Evolutionary conservation across 2,888 invertebrate species (phyloP), one percentile per base, ranked within the genome.

Genomic region (Drosophila leonis): DNA sequence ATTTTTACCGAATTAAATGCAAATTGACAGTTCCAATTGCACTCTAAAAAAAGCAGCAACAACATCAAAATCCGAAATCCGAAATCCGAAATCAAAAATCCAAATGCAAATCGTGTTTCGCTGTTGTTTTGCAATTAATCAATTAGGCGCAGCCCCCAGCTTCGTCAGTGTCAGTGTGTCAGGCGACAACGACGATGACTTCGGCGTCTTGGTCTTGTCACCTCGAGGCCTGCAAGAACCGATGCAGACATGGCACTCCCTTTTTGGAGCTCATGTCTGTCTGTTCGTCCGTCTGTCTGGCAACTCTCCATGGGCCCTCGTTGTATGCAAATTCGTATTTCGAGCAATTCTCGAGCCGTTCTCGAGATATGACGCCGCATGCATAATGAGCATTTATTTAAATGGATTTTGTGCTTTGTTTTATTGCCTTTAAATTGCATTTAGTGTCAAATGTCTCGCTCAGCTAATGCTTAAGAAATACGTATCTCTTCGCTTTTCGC

Each of bases 1-100:
- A 88, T 82, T 87, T 86, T 80, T 87, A 77, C 84, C 84, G 90
- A 84, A 84, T 84, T 89, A 87, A 84, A 84, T 89, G 84, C 84
- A 84, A 84, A 89, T 89, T 84, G 89, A 89, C 84, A 84, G 84
- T 83, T 84, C 82, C 88, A 82, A 89, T 84, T 84, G 89, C 84
- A 84, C 76, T 84, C 88, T 77, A 77, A 81, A 79, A 75, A 10
- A 37, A 33, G 48, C 46, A 51, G 29, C 39, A 39, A 27, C 56
- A 67, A 27, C 44, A 44, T 46, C 27, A 59, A 69, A 66, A 59
- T 54, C 37, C 54, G 12, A 64, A 37, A 60, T 49, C 27, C n/a
- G 56, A 68, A 65, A 57, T 48, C 29, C 29, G 29, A 62, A 44
- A 57, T 82, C 75, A 72, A 75, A 88, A 73, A 87, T 78, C 76